phyloP scores from a whole-genome alignment of 2,113 vertebrate genomes.

The Synodontis membranacea region DNA sequence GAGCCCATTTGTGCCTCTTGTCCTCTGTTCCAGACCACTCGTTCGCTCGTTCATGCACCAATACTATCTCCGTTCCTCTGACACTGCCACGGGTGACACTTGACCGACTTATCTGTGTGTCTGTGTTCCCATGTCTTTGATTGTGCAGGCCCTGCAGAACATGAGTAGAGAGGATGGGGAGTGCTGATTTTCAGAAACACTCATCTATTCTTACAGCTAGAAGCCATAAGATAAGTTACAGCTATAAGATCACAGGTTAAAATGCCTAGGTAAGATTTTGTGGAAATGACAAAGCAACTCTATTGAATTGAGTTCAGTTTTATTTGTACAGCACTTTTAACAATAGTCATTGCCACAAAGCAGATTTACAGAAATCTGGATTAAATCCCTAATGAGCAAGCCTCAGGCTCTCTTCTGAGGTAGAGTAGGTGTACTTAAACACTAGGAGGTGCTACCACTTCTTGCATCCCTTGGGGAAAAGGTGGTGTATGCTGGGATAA shows the following conservation, averaged over 20 bases:
- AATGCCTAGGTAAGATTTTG: background rate
- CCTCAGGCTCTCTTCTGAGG: background rate
- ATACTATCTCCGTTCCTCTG: slow-evolving; percentile 25
- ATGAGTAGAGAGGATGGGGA: slow-evolving; percentile 15
- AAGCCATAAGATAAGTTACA: no score
- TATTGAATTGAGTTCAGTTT: background rate
- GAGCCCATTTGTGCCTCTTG: slow-evolving; percentile 35
- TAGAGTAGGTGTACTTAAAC: background rate
- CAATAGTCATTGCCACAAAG: background rate
- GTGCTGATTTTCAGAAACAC: background rate
- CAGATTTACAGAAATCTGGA: background rate
- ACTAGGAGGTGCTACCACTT: background rate
- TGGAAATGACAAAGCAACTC: background rate
- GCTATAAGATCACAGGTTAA: background rate
- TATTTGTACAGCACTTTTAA: background rate
- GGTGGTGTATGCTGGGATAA: background rate
- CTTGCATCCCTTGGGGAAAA: background rate
- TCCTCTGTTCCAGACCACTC: slow-evolving; percentile 20
- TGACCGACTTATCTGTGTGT: slow-evolving; percentile 24
- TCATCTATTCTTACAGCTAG: background rate
- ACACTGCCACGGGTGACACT: slow-evolving; percentile 26
- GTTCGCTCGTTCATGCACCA: slow-evolving; percentile 2
- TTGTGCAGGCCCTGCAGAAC: background rate
- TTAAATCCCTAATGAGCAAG: background rate
- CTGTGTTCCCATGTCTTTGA: background rate